phyloP scores from a whole-genome alignment of 2,113 vertebrate species.

The Scatophagus argus region DNA sequence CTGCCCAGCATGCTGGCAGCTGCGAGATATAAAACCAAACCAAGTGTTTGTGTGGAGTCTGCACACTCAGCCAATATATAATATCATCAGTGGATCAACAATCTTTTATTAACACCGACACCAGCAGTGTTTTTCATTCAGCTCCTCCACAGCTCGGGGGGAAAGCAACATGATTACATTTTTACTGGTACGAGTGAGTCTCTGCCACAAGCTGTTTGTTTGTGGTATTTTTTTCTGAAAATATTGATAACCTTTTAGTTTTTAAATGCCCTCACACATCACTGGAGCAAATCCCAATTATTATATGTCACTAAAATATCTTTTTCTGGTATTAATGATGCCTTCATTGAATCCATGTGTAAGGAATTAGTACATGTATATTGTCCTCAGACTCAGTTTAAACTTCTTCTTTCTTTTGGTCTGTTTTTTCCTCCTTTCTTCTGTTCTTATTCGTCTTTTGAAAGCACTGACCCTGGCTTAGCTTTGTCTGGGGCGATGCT shows the following conservation, averaged over 20 bases:
- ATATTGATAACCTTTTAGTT: not conserved
- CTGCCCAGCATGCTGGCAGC: not conserved
- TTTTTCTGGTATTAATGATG: not conserved
- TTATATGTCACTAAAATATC: not conserved
- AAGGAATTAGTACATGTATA: too few species aligned
- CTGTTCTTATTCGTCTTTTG: not conserved
- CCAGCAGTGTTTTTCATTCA: not conserved
- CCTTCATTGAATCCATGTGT: not conserved
- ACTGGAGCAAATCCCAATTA: not conserved
- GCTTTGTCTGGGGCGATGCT: not conserved
- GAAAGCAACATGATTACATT: not conserved
- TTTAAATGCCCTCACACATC: not conserved
- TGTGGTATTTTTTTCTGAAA: not conserved
- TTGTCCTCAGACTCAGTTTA: not conserved
- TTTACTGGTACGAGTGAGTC: not conserved
- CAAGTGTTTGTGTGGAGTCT: not conserved
- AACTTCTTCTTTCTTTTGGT: accelerated
- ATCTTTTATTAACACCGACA: not conserved
- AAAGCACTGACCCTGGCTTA: not conserved
- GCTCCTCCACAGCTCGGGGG: not conserved
- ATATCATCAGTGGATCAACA: not conserved
- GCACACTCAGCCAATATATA: not conserved
- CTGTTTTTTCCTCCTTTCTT: not conserved
- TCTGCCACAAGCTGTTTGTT: not conserved
- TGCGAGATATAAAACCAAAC: not conserved